Base-by-base conservation (phyloP, 2,888 invertebrate species). In the Listrodromus nycthemerus region DNA sequence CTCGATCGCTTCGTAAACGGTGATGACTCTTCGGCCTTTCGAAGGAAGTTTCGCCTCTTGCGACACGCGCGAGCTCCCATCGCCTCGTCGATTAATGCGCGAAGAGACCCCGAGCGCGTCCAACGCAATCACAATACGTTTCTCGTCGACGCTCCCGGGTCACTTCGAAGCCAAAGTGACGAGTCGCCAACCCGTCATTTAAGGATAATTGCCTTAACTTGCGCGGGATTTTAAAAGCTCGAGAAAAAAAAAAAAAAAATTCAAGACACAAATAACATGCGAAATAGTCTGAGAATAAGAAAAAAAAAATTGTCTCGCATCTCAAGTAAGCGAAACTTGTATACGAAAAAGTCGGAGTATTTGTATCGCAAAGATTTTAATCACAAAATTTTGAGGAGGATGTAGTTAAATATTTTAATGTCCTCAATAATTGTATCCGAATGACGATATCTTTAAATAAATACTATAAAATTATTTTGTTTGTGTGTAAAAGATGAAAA, bases 81-180 rank as follows among this genome's bases (percentile, higher is more conserved):
- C 16, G 52, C 70, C 70, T 67, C 52, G 45, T 30, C 65, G 52
- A 70, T 27, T 69, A 75, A 76, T 70, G 69, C 69, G 75, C 52
- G 69, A 70, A 4, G 16, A 30, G 24, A 5, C 16, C 30, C 27
- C 58, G 77, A 77, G 69, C 58, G 58, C 69, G 66, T 80, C 80
- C 41, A 48, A 74, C 80, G 80, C 74, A 80, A 75, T 80, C 63
- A 61, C 52, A 70, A 75, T 76, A 45, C 52, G 55, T 61, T 52
- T 37, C 70, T 52, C 33, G 33, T 33, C 27, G 30, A 45, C 63
- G 70, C 69, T 65, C 69, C 48, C 37, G 55, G 73, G 37, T 69
- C 27, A 48, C 30, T 37, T 50, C 13, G 30, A 13, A 48, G 58
- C 37, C 52, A 61, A 69, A 80, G 63, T 70, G 52, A 63, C 69